Percentiles rank a stretch among this genome's conserved stretches.
These are phyloP conservation scores for Vicugna pacos DNA, from an alignment of 2,113 vertebrate genomes.

Conservation along the genomic window DNA sequence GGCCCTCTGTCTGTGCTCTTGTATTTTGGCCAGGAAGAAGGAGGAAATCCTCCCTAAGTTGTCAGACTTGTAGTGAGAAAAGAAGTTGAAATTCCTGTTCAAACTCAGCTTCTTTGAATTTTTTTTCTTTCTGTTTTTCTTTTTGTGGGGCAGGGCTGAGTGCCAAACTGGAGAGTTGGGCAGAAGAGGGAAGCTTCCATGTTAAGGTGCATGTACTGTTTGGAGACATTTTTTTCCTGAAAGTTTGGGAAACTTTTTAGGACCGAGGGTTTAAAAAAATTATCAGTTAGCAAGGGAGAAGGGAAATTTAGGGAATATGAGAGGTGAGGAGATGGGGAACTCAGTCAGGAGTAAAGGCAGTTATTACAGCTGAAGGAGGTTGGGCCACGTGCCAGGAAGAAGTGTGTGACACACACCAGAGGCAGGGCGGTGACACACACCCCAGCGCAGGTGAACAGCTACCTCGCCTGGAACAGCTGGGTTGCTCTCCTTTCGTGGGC, in stretches of 20 bases:
- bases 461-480: too few relatives aligned
- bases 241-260: conserved; percentile 32
- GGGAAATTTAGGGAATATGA: not conserved
- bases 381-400: not conserved
- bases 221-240: not conserved
- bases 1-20: not conserved
- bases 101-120: not conserved
- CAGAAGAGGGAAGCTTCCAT: not conserved
- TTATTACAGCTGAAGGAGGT: not conserved
- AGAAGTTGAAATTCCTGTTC: not conserved
- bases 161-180: conserved; percentile 52
- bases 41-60: not conserved
- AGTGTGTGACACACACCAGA: fast-evolving
- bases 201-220: not conserved
- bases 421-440: not conserved
- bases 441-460: fast-evolving
- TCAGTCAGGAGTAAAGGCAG: not conserved
- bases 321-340: not conserved
- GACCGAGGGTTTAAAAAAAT: not conserved
- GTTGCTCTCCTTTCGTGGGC: not conserved
- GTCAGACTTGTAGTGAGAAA: not conserved
- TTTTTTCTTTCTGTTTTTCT: too few relatives aligned
- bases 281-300: not conserved
- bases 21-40: not conserved
- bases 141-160: not conserved